A percentile compares a stretch with the other conserved stretches of the same genome.
Evolutionary conservation across 2,797 vertebrate species (phyloP).

Genomic region (Parotocinclus haroldoi): DNA sequence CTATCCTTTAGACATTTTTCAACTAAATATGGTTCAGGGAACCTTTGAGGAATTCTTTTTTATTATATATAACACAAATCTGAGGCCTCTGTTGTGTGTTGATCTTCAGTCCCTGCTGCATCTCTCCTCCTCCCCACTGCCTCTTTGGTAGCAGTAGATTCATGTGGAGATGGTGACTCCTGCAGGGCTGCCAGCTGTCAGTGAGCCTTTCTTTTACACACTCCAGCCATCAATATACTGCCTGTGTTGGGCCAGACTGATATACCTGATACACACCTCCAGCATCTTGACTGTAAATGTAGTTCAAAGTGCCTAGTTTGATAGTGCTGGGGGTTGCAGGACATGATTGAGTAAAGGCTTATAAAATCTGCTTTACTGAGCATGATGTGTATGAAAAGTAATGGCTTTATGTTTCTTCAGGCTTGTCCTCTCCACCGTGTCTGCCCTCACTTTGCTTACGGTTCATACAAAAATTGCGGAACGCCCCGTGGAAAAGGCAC

Average conservation of each 20-base stretch:
- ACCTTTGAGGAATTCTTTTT: too few species aligned
- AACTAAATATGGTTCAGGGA: background rate
- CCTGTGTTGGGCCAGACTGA: conserved; percentile 33
- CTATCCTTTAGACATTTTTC: too few species aligned
- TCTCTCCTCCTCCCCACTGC: conserved; percentile 29
- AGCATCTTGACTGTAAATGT: conserved; percentile 14
- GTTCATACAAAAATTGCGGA: conserved; percentile 37
- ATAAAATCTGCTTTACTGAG: background rate
- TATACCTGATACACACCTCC: conserved; percentile 26
- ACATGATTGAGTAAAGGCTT: too few species aligned
- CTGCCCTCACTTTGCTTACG: conserved; percentile 27
- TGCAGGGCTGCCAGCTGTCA: conserved; percentile 59
- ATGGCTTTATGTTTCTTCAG: conserved; percentile 18
- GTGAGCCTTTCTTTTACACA: conserved; percentile 45
- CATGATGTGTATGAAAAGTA: background rate
- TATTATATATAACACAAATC: background rate
- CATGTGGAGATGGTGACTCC: conserved; percentile 48
- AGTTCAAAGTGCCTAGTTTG: conserved; percentile 19
- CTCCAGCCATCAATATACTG: conserved; percentile 49
- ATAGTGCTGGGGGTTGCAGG: too few species aligned
- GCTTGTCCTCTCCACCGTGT: background rate
- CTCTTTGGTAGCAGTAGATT: conserved; percentile 41
- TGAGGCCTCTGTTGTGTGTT: conserved; percentile 34
- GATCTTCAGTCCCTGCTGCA: conserved; percentile 38
- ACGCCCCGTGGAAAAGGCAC: conserved; percentile 62